Evolutionary conservation across 2,888 invertebrate genomes (phyloP).

Genomic region (Rhingia rostrata): DNA sequence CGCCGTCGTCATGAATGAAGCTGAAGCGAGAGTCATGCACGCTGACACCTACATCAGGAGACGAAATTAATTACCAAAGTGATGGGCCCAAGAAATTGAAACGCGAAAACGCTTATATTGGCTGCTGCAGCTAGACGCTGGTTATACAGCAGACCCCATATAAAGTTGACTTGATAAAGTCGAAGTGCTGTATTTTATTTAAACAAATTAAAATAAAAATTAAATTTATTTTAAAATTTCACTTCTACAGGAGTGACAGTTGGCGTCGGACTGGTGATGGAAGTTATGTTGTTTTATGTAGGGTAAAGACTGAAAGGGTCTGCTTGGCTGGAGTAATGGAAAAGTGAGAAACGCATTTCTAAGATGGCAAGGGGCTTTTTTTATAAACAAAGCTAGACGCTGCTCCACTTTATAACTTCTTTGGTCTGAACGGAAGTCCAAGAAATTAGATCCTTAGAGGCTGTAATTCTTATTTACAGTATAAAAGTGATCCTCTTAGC

Average conservation of each 20-base stretch:
- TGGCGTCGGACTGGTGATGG: background rate
- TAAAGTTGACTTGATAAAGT: conserved; percentile 20
- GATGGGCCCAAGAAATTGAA: conserved; percentile 65
- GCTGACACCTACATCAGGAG: conserved; percentile 71
- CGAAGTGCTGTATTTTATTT: conserved; percentile 1
- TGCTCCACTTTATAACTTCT: too few species aligned
- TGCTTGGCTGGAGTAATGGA: too few species aligned
- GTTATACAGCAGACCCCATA: background rate
- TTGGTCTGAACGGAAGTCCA: too few species aligned
- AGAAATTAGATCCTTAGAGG: too few species aligned
- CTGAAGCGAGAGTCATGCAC: conserved; percentile 52
- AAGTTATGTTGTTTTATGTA: too few species aligned
- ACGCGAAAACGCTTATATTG: conserved; percentile 55
- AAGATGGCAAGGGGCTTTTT: too few species aligned
- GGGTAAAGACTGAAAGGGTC: too few species aligned
- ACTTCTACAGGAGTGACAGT: conserved; percentile 2
- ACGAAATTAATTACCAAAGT: conserved; percentile 68
- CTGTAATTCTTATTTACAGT: too few species aligned
- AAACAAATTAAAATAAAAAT: conserved; percentile 44
- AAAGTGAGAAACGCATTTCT: too few species aligned
- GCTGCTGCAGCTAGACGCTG: conserved; percentile 1
- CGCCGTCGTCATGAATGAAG: conserved; percentile 55
- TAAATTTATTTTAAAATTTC: conserved; percentile 47
- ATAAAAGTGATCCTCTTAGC: too few species aligned
- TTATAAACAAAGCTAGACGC: too few species aligned